Conservation (phyloP, 2,797 vertebrate species). For the Hoplostethus atlanticus region DNA sequence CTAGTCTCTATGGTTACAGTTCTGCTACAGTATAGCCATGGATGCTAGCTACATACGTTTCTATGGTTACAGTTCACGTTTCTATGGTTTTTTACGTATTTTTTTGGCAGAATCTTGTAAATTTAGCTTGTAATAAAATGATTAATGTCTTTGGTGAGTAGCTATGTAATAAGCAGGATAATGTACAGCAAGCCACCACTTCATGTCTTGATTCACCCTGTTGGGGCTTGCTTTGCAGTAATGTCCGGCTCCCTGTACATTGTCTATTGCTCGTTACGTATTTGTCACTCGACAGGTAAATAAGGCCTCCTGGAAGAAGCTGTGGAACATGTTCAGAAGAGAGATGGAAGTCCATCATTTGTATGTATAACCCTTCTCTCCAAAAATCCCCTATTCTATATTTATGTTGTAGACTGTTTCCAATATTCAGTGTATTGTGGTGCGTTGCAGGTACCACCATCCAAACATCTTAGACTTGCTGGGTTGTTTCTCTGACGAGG, state of each 20-base stretch:
- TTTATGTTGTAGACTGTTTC: not conserved
- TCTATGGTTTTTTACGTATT: too few species aligned
- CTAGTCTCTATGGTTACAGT: too few species aligned
- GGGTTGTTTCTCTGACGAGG: conserved; percentile 77
- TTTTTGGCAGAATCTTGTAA: too few species aligned
- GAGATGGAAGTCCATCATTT: conserved; percentile 84
- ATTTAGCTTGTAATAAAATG: too few species aligned
- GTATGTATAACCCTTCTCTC: conserved; percentile 63
- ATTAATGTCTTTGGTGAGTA: too few species aligned
- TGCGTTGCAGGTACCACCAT: conserved; percentile 75
- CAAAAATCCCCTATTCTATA: not conserved
- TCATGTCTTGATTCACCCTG: too few species aligned
- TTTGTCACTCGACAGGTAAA: conserved; percentile 52
- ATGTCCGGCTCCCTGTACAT: not conserved
- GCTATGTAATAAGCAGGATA: too few species aligned
- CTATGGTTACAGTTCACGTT: too few species aligned
- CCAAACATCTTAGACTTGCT: conserved; percentile 79
- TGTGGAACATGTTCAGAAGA: conserved; percentile 83
- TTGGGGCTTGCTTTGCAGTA: not conserved
- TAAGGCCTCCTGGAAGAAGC: conserved; percentile 71
- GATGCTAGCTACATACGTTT: too few species aligned
- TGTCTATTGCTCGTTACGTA: not conserved
- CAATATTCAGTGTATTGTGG: not conserved
- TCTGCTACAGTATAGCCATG: too few species aligned
- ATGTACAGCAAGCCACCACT: too few species aligned